Evolutionary conservation across 2,113 vertebrate species (phyloP).

Genomic region (Neogale vison): DNA sequence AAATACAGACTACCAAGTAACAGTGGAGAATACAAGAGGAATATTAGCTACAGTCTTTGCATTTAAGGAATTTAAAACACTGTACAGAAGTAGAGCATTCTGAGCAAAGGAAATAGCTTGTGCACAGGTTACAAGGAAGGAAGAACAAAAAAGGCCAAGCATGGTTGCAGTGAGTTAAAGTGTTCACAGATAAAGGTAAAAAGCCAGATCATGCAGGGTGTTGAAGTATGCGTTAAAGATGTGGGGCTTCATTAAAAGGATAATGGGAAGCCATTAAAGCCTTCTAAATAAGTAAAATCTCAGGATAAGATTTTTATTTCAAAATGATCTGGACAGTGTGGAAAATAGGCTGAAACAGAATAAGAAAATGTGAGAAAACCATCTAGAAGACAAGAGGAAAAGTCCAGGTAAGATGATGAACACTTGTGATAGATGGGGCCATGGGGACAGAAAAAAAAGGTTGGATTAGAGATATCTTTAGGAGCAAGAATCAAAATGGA

Average conservation of each 20-base stretch:
- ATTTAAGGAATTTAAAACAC: slow-evolving; percentile 18
- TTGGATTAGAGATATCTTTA: not conserved
- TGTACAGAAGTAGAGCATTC: not conserved
- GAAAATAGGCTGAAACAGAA: not conserved
- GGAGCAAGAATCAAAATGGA: not conserved
- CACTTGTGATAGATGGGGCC: not conserved
- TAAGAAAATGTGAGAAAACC: not conserved
- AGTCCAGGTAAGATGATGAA: not conserved
- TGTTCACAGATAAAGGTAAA: not conserved
- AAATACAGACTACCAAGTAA: not conserved
- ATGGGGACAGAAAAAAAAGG: not conserved
- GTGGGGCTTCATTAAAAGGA: not conserved
- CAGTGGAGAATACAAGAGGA: not conserved
- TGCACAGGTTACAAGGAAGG: not conserved
- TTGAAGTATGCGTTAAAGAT: not conserved
- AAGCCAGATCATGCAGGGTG: not conserved
- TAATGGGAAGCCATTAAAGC: not conserved
- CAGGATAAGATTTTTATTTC: not conserved
- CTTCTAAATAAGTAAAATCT: slow-evolving; percentile 6
- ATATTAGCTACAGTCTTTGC: not conserved
- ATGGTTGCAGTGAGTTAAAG: not conserved
- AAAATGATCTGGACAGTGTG: not conserved
- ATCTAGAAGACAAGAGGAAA: not conserved
- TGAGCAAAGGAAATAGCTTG: not conserved
- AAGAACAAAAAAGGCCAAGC: not conserved